Conservation (phyloP, 1,140 invertebrate species). For the Dendroctonus valens region DNA sequence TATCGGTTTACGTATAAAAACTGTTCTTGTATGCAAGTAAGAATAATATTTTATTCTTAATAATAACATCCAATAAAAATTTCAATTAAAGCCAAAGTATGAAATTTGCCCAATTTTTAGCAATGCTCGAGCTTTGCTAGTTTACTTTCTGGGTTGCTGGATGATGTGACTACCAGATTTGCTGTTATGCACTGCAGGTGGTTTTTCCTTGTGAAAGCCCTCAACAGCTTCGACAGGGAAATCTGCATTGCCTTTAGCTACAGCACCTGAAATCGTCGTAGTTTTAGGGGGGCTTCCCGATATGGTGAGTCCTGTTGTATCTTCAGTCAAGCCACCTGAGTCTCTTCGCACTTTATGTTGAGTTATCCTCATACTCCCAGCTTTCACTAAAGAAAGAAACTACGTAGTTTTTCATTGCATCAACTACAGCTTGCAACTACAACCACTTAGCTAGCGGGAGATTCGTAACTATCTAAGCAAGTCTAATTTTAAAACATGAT, state of each 20-base stretch:
- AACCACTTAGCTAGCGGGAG: too few species aligned
- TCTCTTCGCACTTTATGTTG: constrained; percentile 73
- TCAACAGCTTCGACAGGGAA: constrained; percentile 86
- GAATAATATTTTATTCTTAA: too few species aligned
- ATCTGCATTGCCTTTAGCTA: constrained; percentile 78
- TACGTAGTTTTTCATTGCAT: neutral
- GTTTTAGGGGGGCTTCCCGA: constrained; percentile 69
- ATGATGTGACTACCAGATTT: constrained; percentile 63
- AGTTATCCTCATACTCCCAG: constrained; percentile 87
- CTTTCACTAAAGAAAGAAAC: constrained; percentile 70
- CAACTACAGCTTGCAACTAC: neutral
- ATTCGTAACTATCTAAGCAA: too few species aligned
- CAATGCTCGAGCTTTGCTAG: too few species aligned
- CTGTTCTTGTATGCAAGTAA: too few species aligned
- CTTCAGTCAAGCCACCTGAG: constrained; percentile 47
- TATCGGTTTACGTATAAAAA: too few species aligned
- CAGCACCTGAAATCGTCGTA: constrained; percentile 74
- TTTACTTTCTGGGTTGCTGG: constrained; percentile 79
- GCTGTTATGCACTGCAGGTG: constrained; percentile 60
- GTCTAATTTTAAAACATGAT: too few species aligned
- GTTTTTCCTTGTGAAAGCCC: constrained; percentile 73
- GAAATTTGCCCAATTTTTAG: too few species aligned
- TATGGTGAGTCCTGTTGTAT: constrained; percentile 52
- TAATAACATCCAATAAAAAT: too few species aligned
- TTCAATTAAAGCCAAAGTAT: too few species aligned